A percentile compares a stretch with the other conserved stretches of the same genome.
Conservation (phyloP, 2,888 invertebrate genomes). For the Seira musarum region DNA sequence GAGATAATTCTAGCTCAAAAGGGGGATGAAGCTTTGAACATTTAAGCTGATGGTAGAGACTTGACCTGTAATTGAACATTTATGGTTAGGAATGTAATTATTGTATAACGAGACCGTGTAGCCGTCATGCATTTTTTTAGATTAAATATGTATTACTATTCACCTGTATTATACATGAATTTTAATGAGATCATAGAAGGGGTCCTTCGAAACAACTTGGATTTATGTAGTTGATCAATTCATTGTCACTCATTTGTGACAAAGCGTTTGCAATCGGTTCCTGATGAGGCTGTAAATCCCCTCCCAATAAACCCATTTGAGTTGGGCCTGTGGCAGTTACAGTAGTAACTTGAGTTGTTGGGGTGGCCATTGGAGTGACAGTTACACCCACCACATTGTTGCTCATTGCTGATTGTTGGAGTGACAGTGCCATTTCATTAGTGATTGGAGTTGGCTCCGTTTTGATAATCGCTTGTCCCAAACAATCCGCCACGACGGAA, state of each 20-base stretch:
- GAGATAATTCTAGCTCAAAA: constrained; percentile 43
- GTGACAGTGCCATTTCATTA: neutral
- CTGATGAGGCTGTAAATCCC: constrained; percentile 60
- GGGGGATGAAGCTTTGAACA: constrained; percentile 43
- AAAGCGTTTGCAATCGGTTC: constrained; percentile 72
- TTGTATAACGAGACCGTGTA: no score
- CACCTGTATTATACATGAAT: no score
- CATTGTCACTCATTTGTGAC: constrained; percentile 89
- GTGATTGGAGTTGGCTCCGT: constrained; percentile 29
- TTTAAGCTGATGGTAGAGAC: constrained; percentile 56
- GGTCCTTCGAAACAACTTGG: constrained; percentile 86
- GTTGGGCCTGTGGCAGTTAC: neutral
- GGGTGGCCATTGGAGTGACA: constrained; percentile 12
- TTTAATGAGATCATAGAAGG: constrained; percentile 73
- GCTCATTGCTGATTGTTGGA: constrained; percentile 32
- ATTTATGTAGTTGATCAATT: constrained; percentile 90
- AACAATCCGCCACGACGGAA: constrained; percentile 46
- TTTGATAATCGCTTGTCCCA: constrained; percentile 55
- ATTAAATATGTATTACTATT: no score
- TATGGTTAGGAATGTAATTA: no score
- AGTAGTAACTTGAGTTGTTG: neutral
- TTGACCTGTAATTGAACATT: constrained; percentile 39
- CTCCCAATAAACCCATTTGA: constrained; percentile 48
- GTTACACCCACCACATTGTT: constrained; percentile 24
- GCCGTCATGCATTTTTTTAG: no score